phyloP scores from a whole-genome alignment of 2,888 invertebrate species.

The Brachypterus glaber region DNA sequence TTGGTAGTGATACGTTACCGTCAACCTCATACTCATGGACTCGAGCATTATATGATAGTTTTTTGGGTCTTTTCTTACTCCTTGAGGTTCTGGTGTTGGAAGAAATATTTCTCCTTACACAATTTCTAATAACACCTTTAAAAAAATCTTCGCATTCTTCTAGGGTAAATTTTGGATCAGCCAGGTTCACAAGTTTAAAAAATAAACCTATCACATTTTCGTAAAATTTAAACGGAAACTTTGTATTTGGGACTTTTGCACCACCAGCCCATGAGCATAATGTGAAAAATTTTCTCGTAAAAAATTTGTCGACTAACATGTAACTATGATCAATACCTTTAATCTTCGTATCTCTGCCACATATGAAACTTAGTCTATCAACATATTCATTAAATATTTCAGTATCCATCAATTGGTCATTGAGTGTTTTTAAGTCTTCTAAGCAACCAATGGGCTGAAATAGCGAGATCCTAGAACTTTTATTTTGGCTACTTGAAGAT shows the following conservation, averaged over 20 bases:
- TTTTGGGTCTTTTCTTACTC: too few relatives aligned
- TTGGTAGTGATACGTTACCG: too few relatives aligned
- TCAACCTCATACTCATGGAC: too few relatives aligned
- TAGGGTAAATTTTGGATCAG: constrained; percentile 9
- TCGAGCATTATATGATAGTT: too few relatives aligned
- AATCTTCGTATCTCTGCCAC: constrained; percentile 13
- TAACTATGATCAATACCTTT: constrained; percentile 15
- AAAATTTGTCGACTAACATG: constrained; percentile 17
- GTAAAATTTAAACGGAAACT: constrained; percentile 13
- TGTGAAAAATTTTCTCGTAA: constrained; percentile 18
- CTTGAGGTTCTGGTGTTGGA: too few relatives aligned
- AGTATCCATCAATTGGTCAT: constrained; percentile 12
- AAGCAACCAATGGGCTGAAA: constrained; percentile 13
- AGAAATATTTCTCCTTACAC: constrained; percentile 8
- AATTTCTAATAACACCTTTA: constrained; percentile 12
- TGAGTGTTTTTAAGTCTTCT: constrained; percentile 11
- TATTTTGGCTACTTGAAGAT: not conserved
- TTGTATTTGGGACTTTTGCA: constrained; percentile 14
- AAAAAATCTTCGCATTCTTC: constrained; percentile 14
- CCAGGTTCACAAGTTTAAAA: constrained; percentile 8
- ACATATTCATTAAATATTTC: constrained; percentile 9
- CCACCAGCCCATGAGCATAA: constrained; percentile 20
- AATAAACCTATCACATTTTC: constrained; percentile 10
- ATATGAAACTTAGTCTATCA: constrained; percentile 11
- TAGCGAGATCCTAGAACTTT: not conserved